Conservation (phyloP, 2,113 vertebrate species). For the Tetrao urogallus region DNA sequence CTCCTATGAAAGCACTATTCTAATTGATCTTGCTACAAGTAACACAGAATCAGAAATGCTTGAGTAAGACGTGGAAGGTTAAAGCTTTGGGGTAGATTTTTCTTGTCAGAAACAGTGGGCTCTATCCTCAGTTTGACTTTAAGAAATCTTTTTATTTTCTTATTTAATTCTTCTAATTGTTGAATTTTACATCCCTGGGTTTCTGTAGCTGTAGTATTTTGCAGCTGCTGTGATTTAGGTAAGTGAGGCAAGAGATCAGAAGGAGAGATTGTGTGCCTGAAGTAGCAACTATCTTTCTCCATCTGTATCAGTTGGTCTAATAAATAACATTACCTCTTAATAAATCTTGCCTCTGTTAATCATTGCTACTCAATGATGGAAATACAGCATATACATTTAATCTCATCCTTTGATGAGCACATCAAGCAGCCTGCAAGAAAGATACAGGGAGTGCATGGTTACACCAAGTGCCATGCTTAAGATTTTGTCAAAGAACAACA, state of each 20-base stretch:
- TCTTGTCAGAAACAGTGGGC: background rate
- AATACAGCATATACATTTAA: background rate
- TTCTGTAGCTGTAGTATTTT: background rate
- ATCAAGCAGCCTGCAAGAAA: background rate
- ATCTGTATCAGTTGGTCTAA: background rate
- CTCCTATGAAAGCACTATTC: constrained; percentile 1
- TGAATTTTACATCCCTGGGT: background rate
- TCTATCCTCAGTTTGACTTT: background rate
- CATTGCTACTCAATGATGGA: background rate
- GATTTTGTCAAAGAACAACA: too few relatives aligned
- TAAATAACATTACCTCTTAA: background rate
- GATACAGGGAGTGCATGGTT: background rate
- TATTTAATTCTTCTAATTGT: background rate
- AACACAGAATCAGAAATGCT: background rate
- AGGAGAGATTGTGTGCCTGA: background rate
- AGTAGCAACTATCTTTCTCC: background rate
- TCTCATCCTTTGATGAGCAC: background rate
- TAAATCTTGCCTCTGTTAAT: background rate
- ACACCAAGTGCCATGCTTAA: background rate
- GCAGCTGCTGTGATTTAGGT: background rate
- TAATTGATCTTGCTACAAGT: constrained; percentile 1
- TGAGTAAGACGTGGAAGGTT: background rate
- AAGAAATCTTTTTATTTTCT: background rate
- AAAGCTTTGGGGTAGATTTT: background rate
- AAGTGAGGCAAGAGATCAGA: background rate